Base-by-base conservation (phyloP, 2,113 vertebrate genomes). In the Ondatra zibethicus region DNA sequence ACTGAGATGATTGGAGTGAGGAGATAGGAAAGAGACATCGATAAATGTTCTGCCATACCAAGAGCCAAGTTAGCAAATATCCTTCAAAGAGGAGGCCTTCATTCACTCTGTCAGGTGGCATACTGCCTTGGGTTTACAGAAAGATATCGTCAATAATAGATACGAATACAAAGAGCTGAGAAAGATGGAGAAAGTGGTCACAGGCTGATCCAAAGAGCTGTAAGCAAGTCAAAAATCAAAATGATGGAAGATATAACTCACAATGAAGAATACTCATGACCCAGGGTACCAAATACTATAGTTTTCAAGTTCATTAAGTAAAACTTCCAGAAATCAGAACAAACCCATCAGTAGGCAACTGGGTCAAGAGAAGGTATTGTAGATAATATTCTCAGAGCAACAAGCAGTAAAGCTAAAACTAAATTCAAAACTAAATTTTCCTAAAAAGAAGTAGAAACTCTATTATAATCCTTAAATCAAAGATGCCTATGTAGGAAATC, bases 201-300 rank as follows among this genome's bases (percentile, higher is more conserved):
- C 1, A 88, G 42, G 65, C 17, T 21, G 19, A 39, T 47, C 50
- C 61, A 13, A 39, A 92, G 68, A 63, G 29, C 55, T 61, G 14
- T 52, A 75, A 96, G 68, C 23, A 92, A 92, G 5, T 75, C 33
- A 63, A 84, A 94, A 14, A 61, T 80, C 29, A 47, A 89, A 89
- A n/a, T 88, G 17, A 94, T 25, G 82, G 76, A 91, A 89, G 11
- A 33, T 55, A 5, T 1, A 42, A 42, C 33, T 2, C 6, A 81
- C 31, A 70, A 13, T 33, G 33, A 94, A 68, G 19, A 82, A 58
- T 13, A 39, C 9, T 13, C 13, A 27, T 47, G 55, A 85, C 23
- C n/a, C 12, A 50, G 36, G 58, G 21, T 23, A 45, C 27, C 50
- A 50, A 84, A 52, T 50, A 66, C 10, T 3, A 39, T 84, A 58